phyloP scores from a whole-genome alignment of 1,140 invertebrate genomes.

The Ooceraea biroi region DNA sequence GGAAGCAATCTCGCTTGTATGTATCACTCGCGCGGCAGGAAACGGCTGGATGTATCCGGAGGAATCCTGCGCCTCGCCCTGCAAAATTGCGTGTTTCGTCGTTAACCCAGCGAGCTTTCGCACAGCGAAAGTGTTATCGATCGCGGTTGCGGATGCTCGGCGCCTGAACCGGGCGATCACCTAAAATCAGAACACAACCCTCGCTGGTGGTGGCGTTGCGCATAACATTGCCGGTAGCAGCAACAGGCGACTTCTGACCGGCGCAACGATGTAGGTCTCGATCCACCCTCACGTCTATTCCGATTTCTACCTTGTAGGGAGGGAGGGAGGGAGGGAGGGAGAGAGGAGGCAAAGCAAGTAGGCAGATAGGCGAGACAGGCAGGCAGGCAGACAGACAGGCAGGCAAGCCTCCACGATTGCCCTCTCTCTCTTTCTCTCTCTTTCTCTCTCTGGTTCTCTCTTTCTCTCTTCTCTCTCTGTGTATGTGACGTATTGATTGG shows the following conservation, averaged over 20 bases:
- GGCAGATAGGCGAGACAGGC: background rate
- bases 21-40: too few relatives aligned
- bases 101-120: conserved; percentile 22
- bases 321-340: too few relatives aligned
- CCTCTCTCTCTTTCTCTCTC: background rate
- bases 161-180: conserved; percentile 10
- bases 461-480: conserved; percentile 3
- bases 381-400: background rate
- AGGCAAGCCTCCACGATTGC: background rate
- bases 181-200: conserved; percentile 38
- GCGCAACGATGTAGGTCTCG: background rate
- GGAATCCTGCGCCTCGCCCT: too few relatives aligned
- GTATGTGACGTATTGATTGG: conserved; percentile 77
- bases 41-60: too few relatives aligned
- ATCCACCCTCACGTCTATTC: conserved; percentile 28
- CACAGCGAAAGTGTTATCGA: conserved; percentile 52
- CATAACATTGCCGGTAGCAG: conserved; percentile 35
- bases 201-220: conserved; percentile 1
- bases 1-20: too few relatives aligned
- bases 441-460: background rate
- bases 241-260: conserved; percentile 72
- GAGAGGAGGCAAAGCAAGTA: conserved; percentile 56
- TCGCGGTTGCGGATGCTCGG: conserved; percentile 8
- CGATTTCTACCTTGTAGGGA: conserved; percentile 70
- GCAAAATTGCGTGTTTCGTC: conserved; percentile 9